Percentiles rank a stretch among this genome's conserved stretches.
phyloP scores from a whole-genome alignment of 2,888 invertebrate genomes.

The Agrochola circellaris region DNA sequence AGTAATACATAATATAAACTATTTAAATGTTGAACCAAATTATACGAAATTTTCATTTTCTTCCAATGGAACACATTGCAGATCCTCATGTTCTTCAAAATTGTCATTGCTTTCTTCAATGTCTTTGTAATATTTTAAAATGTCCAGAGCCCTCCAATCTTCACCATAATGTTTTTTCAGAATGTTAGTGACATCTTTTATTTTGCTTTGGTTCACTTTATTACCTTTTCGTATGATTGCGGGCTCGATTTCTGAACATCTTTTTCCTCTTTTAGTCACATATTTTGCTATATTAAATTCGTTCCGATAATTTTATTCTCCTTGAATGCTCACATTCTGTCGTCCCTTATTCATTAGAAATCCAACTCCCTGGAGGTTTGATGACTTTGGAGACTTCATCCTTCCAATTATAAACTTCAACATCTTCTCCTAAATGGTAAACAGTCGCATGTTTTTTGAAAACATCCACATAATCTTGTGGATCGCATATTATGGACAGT shows the following conservation, averaged over 20 bases:
- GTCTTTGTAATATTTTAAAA: conserved; percentile 61
- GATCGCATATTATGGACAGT: conserved; percentile 11
- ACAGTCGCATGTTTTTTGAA: conserved; percentile 17
- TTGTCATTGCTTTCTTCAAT: conserved; percentile 55
- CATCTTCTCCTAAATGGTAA: conserved; percentile 16
- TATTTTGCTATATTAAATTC: conserved; percentile 45
- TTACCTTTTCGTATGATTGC: conserved; percentile 50
- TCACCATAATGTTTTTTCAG: conserved; percentile 61
- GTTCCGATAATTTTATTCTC: conserved; percentile 7
- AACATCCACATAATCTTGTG: conserved; percentile 20
- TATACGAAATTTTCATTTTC: conserved; percentile 32
- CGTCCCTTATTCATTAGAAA: neutral
- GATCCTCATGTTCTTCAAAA: conserved; percentile 42
- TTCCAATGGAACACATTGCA: conserved; percentile 41
- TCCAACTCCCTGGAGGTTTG: conserved; percentile 10
- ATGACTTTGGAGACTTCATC: conserved; percentile 15
- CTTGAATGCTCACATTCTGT: neutral
- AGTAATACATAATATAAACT: conserved; percentile 10
- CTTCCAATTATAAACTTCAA: conserved; percentile 17
- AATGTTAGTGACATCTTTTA: conserved; percentile 57
- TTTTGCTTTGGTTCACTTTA: conserved; percentile 54
- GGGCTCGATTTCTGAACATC: conserved; percentile 45
- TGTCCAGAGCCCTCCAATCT: conserved; percentile 55
- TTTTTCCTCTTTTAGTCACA: conserved; percentile 52
- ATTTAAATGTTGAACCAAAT: conserved; percentile 1